Conservation (phyloP, 2,113 vertebrate species). For the Tachysurus vachellii region DNA sequence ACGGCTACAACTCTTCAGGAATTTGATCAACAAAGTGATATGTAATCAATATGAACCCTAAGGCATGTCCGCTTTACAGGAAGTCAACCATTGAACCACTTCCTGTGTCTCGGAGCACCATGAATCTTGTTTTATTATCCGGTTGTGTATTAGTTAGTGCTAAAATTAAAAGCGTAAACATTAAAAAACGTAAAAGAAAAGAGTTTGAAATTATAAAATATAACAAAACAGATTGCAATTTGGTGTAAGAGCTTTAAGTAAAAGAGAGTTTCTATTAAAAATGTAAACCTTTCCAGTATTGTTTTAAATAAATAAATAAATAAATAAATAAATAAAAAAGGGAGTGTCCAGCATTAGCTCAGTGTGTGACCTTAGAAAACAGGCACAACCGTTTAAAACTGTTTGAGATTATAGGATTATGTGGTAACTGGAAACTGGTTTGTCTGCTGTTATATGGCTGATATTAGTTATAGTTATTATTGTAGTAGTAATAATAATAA, state of each 20-base stretch:
- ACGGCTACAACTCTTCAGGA: not conserved
- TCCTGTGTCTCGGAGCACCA: not conserved
- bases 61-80: not conserved
- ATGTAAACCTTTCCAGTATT: not conserved
- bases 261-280: not conserved
- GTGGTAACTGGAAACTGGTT: not conserved
- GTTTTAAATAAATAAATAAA: not conserved
- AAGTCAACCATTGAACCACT: not conserved
- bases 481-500: not conserved
- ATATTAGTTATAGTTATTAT: not conserved
- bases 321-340: not conserved
- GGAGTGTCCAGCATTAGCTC: not conserved
- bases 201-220: not conserved
- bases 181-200: not conserved
- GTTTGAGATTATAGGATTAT: slow-evolving; percentile 3
- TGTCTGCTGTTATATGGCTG: not conserved
- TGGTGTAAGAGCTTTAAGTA: not conserved
- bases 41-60: not conserved
- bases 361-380: slow-evolving; percentile 9
- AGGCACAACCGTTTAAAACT: not conserved
- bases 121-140: not conserved
- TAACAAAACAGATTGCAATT: not conserved
- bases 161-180: not conserved
- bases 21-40: not conserved
- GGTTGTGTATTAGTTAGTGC: not conserved